phyloP scores from a whole-genome alignment of 1,140 invertebrate genomes.

The Leptopilina clavipes region DNA sequence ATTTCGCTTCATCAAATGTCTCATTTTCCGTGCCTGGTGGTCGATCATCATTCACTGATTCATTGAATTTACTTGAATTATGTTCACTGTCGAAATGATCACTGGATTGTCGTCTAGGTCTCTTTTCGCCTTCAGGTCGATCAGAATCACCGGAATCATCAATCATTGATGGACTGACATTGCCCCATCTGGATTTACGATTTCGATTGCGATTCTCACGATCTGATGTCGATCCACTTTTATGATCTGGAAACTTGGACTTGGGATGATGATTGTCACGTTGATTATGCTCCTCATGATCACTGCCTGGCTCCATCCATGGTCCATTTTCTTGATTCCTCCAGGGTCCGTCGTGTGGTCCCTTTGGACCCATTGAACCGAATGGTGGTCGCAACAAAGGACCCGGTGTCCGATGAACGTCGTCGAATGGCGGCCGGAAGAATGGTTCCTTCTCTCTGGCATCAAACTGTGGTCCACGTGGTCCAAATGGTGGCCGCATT shows the following conservation, averaged over 20 bases:
- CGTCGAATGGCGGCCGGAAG: constrained; percentile 70
- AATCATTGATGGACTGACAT: constrained; percentile 64
- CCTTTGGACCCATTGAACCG: constrained; percentile 47
- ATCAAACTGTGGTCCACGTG: constrained; percentile 67
- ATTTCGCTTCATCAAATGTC: not conserved
- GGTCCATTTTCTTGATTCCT: constrained; percentile 62
- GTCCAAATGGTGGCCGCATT: constrained; percentile 68
- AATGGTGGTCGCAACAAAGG: constrained; percentile 65
- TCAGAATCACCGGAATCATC: constrained; percentile 48
- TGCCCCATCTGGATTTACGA: constrained; percentile 72
- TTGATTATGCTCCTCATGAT: constrained; percentile 49
- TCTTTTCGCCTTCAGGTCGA: constrained; percentile 22
- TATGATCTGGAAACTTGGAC: constrained; percentile 48
- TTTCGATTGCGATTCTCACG: constrained; percentile 65
- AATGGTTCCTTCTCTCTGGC: constrained; percentile 66
- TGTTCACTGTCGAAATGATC: not conserved
- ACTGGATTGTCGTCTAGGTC: not conserved
- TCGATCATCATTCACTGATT: constrained; percentile 20
- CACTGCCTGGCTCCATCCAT: constrained; percentile 51
- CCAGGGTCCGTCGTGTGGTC: constrained; percentile 51
- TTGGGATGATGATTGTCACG: constrained; percentile 53
- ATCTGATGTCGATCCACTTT: constrained; percentile 50
- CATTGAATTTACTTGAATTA: constrained; percentile 7
- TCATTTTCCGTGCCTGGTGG: constrained; percentile 25
- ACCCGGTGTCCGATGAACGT: constrained; percentile 63